phyloP scores from a whole-genome alignment of 2,797 vertebrate genomes.

The Cuniculus paca region DNA sequence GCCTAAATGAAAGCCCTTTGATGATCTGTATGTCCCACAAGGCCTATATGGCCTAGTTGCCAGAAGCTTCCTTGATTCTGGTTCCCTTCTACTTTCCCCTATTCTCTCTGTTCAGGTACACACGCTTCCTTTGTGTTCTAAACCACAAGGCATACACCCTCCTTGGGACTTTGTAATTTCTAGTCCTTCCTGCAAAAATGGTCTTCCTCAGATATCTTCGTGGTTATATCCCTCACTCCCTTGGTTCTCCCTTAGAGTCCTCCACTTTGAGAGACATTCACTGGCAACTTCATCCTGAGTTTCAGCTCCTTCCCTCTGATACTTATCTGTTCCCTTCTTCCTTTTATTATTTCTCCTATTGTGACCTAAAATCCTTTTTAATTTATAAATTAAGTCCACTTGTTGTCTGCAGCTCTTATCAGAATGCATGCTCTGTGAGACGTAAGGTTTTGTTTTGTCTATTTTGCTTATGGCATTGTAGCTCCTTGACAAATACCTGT shows the following conservation, averaged over 20 bases:
- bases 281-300: background rate
- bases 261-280: background rate
- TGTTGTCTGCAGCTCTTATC: background rate
- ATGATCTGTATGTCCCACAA: background rate
- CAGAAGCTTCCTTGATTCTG: background rate
- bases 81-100: background rate
- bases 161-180: background rate
- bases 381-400: slow-evolving; percentile 10
- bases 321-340: background rate
- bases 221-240: background rate
- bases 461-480: slow-evolving; percentile 23
- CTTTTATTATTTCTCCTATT: slow-evolving; percentile 3
- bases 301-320: background rate
- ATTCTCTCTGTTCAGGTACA: background rate
- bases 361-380: background rate
- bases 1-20: background rate
- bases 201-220: background rate
- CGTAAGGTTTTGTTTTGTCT: background rate
- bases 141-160: background rate
- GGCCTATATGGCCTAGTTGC: background rate
- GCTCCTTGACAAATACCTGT: background rate
- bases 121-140: background rate
- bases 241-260: background rate
- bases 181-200: background rate
- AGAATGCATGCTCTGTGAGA: background rate